Conservation (phyloP, 2,113 vertebrate genomes). For the Apus apus region DNA sequence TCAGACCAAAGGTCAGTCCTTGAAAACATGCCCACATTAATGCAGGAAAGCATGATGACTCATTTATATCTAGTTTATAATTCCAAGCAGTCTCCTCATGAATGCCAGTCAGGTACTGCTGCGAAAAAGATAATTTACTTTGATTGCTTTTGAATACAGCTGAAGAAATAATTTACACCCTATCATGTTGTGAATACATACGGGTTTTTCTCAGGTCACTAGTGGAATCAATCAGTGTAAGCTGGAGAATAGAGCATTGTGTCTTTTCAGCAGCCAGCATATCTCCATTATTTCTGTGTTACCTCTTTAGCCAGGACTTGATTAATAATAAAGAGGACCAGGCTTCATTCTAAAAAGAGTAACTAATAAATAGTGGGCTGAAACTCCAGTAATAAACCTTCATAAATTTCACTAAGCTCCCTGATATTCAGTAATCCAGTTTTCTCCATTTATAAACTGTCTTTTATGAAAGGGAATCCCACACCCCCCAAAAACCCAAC, state of each 20-base stretch:
- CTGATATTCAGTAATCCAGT: neutral
- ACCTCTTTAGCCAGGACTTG: neutral
- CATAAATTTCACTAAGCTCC: neutral
- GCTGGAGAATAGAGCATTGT: neutral
- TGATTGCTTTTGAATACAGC: neutral
- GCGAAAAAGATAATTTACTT: conserved; percentile 13
- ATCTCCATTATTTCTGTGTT: neutral
- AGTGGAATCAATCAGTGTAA: neutral
- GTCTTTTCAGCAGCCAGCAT: neutral
- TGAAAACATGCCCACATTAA: conserved; percentile 47
- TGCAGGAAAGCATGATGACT: neutral
- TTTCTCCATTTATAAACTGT: neutral
- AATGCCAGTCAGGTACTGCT: neutral
- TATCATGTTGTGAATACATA: neutral
- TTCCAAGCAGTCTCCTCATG: neutral
- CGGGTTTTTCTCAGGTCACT: neutral
- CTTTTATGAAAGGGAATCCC: neutral
- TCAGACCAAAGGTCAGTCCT: conserved; percentile 55
- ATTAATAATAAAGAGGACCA: neutral
- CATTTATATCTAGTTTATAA: conserved; percentile 17
- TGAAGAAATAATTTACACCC: neutral
- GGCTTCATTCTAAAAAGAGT: neutral
- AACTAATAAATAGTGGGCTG: neutral
- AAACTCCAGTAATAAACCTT: neutral
- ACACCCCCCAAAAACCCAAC: neutral